Evolutionary conservation across 2,888 invertebrate genomes (phyloP).

Genomic region (Bugula neritina): DNA sequence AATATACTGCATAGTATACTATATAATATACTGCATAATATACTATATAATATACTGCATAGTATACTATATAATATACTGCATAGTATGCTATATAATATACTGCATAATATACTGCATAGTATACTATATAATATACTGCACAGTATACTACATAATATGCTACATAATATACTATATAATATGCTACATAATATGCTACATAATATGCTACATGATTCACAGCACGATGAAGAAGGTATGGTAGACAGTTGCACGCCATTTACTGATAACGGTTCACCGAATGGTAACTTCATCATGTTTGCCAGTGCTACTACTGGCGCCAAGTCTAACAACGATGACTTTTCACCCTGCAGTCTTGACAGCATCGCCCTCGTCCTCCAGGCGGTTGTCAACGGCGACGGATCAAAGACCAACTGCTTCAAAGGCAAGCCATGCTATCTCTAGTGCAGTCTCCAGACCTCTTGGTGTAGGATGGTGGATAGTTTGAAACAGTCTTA

Average conservation of each 20-base stretch:
- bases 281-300: conserved; percentile 97
- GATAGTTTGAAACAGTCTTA: no score
- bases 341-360: conserved; percentile 89
- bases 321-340: conserved; percentile 93
- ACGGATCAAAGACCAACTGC: conserved; percentile 85
- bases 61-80: no score
- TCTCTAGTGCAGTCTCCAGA: conserved; percentile 25
- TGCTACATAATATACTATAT: no score
- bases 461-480: no score
- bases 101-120: no score
- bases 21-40: no score
- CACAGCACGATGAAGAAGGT: conserved; percentile 12
- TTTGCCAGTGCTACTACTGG: conserved; percentile 98
- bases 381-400: conserved; percentile 73
- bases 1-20: no score
- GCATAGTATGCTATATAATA: no score
- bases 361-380: conserved; percentile 90
- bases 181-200: neutral
- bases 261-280: conserved; percentile 60
- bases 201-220: neutral
- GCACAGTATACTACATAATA: no score
- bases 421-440: conserved; percentile 63
- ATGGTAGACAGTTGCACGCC: conserved; percentile 38
- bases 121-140: no score
- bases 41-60: no score